Evolutionary conservation across 2,888 invertebrate genomes (phyloP), one percentile per base, ranked within the genome.

Genomic region (Dasysyrphus tricinctus): DNA sequence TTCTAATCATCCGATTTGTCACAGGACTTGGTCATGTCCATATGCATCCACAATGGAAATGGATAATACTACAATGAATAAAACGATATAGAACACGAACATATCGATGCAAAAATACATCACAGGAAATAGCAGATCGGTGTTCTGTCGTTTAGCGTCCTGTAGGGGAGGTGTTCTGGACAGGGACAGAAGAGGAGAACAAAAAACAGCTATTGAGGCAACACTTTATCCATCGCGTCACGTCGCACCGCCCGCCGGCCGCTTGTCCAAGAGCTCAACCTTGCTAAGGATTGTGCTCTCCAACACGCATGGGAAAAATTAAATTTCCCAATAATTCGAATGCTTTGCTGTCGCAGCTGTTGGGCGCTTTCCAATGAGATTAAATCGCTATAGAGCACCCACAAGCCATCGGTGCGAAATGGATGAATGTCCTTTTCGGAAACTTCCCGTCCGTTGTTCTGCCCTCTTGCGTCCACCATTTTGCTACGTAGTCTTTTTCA

Each of bases 331-430:
- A 90, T 89, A 89, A 89, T 89, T 90, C 90, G 89, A 89, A 89
- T 89, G 90, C 89, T 89, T 89, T 89, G 87, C 75, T 80, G 85
- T 85, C 89, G 89, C 92, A 92, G 92, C 92, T 92, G 92, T 90
- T 90, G 90, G 90, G 90, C 90, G 90, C 91, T 90, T 91, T 91
- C 90, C 92, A 91, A 91, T 91, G 90, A 91, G 92, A 92, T 92
- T 92, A 92, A 92, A 92, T 91, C 91, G 91, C 90, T 91, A 90
- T 91, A 89, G 90, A 90, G 89, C 89, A 89, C 90, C 90, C 91
- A 89, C 90, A 89, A 90, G 90, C 92, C 92, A 92, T 90, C 90
- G 92, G 91, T 86, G 86, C 88, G 85, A 88, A 87, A 79, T 87
- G 87, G 87, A 87, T 87, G 87, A 87, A 83, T 87, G 87, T 87